phyloP scores from a whole-genome alignment of 2,797 vertebrate species.

The Catharus ustulatus region DNA sequence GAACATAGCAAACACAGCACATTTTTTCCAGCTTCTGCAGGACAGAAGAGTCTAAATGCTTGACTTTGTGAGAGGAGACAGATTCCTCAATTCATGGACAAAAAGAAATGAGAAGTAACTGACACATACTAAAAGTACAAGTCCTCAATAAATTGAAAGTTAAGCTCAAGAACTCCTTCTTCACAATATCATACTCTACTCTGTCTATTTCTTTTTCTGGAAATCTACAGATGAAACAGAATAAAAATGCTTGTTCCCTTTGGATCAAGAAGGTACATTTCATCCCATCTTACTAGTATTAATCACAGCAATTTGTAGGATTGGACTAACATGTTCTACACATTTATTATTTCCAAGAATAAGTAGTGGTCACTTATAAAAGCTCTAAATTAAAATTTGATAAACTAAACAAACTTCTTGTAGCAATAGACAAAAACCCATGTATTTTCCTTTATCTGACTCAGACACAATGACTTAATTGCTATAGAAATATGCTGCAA shows the following conservation, averaged over 20 bases:
- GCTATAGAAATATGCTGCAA: neutral
- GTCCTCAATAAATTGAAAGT: neutral
- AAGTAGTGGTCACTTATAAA: neutral
- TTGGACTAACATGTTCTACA: neutral
- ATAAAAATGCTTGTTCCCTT: neutral
- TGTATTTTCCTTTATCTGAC: neutral
- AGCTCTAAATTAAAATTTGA: neutral
- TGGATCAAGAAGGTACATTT: neutral
- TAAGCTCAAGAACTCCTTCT: neutral
- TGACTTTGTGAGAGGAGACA: neutral
- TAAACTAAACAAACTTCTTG: neutral
- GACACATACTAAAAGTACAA: neutral
- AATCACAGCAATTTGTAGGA: neutral
- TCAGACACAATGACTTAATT: neutral
- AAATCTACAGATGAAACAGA: neutral
- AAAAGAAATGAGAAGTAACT: neutral
- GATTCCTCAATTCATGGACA: neutral
- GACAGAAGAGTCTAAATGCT: neutral
- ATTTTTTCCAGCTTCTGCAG: neutral
- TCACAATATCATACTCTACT: neutral
- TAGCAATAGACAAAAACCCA: neutral
- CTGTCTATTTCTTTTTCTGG: neutral
- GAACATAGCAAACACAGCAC: accelerated
- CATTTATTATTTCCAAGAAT: neutral
- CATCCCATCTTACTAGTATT: neutral